Conservation (phyloP, 2,113 vertebrate species). For the Ameiurus melas region DNA sequence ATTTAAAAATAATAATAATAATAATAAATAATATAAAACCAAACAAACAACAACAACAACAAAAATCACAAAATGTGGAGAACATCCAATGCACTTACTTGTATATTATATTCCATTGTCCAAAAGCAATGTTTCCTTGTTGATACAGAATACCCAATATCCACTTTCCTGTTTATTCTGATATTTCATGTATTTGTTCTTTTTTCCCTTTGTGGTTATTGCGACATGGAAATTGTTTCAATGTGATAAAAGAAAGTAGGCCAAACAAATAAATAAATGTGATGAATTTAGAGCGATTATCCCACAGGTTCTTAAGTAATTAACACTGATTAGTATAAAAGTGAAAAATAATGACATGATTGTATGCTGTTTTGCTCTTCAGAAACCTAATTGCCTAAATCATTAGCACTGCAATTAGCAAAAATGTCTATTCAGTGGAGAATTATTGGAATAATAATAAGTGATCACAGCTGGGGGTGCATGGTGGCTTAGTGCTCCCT, state of each 20-base stretch:
- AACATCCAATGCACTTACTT: background rate
- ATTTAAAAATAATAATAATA: too few relatives aligned
- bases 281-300: conserved; percentile 25
- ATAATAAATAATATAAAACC: too few relatives aligned
- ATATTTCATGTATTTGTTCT: background rate
- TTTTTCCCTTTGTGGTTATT: background rate
- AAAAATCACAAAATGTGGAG: too few relatives aligned
- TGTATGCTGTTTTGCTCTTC: conserved; percentile 38
- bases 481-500: too few relatives aligned
- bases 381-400: conserved; percentile 60
- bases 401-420: conserved; percentile 74
- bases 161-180: background rate
- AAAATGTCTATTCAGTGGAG: conserved; percentile 76
- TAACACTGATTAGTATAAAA: conserved; percentile 74
- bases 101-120: background rate
- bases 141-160: background rate
- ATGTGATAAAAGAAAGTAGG: conserved; percentile 25
- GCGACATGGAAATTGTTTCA: background rate
- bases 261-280: conserved; percentile 19
- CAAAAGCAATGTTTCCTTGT: background rate
- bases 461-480: conserved; percentile 58
- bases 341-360: conserved; percentile 67
- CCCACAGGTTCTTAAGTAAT: conserved; percentile 73
- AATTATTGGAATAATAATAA: conserved; percentile 68
- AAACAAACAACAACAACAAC: too few relatives aligned